Base-by-base conservation (phyloP, 2,888 invertebrate species). In the Pomacea canaliculata region DNA sequence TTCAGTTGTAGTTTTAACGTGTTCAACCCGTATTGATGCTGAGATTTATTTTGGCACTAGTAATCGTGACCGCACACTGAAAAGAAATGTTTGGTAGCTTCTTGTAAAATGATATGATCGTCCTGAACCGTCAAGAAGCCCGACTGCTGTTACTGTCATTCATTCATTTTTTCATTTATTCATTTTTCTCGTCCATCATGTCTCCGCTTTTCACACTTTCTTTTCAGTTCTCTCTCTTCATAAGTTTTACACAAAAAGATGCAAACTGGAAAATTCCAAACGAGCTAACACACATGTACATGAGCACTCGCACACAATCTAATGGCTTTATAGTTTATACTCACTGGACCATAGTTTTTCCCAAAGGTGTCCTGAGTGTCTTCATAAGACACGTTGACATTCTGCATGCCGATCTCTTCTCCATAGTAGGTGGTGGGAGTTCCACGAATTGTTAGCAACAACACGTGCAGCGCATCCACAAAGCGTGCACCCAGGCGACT, bases 351-450 rank as follows among this genome's bases (percentile, higher is more conserved):
- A n/a, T 67, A 67, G 18, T 76, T 78, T 23, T 66, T 73, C 12
- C 73, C 78, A 37, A 49, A 76, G 5, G 78, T 73, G 46, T 90
- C 90, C 60, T 84, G 80, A 0, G 87, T 86, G 23, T 86, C 82
- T 16, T 85, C 77, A 72, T 80, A 87, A 9, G 83, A 73, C 65
- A 89, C 85, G 49, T 79, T 70, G 16, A 83, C 82, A 86, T 96
- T 94, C 0, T 92, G 92, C 95, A 96, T 95, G 27, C 95, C 96
- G 72, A 96, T 94, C 92, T 97, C 97, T 89, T 96, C 96, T 0
- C 96, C 97, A 83, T 96, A 95, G 87, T 97, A 97, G 0, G 96
- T 95, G 3, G 97, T 94, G 0, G 96, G 95, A 13, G 95, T 94
- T 69, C 97, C 97, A 1, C 96, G 97, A 73, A 97, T 91, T 27